Evolutionary conservation across 2,797 vertebrate species (phyloP).

Genomic region (Pipistrellus pipistrellus): DNA sequence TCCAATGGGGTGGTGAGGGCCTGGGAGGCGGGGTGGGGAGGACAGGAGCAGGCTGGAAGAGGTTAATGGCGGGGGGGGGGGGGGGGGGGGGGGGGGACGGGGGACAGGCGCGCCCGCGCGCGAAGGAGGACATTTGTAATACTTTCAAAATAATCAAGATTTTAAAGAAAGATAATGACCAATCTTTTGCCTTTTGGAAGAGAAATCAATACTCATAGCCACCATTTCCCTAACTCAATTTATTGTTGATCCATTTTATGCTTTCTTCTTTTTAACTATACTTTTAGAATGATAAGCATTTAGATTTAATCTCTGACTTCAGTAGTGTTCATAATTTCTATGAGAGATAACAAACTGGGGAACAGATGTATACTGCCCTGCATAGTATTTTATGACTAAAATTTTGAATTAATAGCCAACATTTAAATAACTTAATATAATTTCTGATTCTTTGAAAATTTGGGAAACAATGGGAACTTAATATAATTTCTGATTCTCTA

Average conservation of each 20-base stretch:
- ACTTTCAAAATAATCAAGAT: no score
- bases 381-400: not conserved
- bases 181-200: not conserved
- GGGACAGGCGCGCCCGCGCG: no score
- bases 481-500: not conserved
- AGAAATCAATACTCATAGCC: not conserved
- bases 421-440: not conserved
- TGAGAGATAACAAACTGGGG: not conserved
- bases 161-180: not conserved
- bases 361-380: not conserved
- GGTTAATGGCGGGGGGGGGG: no score
- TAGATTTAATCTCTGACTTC: not conserved
- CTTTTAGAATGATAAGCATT: not conserved
- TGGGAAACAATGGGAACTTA: not conserved
- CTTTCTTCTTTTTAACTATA: not conserved
- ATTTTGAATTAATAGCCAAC: not conserved
- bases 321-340: not conserved
- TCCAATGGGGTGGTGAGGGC: not conserved
- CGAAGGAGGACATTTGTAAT: no score
- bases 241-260: not conserved
- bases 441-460: conserved; percentile 9
- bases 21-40: no score
- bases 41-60: no score
- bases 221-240: not conserved
- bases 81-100: no score